Base-by-base conservation (phyloP, 2,113 vertebrate genomes). In the Coptodon rendalli region DNA sequence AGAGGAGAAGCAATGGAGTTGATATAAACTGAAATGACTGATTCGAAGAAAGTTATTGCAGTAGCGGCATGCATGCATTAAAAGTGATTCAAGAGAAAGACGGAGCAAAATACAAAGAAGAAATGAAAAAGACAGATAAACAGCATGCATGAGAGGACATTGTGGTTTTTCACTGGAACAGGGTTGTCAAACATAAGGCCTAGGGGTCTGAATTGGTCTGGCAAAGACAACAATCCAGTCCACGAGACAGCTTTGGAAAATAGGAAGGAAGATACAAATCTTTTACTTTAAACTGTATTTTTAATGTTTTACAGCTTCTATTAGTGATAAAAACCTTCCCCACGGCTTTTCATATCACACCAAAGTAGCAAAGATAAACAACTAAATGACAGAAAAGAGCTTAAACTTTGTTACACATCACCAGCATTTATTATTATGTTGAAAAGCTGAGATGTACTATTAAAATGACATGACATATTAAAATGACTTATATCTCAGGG, bases 11-110 rank as follows among this genome's bases (percentile, higher is more conserved):
- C 7, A 57, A 79, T 80, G 73, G 54, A 19, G 34, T 53, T 61
- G 84, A 82, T 76, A 84, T 86, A 82, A 92, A 63, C 10, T 66
- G 81, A n/a, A 88, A 82, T 82, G 90, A 82, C 12, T 59, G 90
- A 85, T 87, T 87, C 40, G 82, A 66, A 92, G 76, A 78, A 73
- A 48, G 89, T 88, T 86, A 86, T 68, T 27, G 57, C 13, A 80
- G 90, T 84, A 88, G 91, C 36, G 34, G 87, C 95, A 93, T 92
- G 93, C 91, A 88, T 59, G 93, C 90, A 89, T 56, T 45, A 19
- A 48, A 19, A 87, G n/a, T 73, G 22, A 54, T 59, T 36, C 24
- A 57, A 84, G 56, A 80, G 22, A 71, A 63, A 86, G 34, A 79
- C 53, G 73, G 19, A 43, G 34, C 45, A 68, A 84, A 45, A 80